Evolutionary conservation across 2,113 vertebrate species (phyloP), one percentile per base, ranked within the genome.

Genomic region (Brachionichthys hirsutus): DNA sequence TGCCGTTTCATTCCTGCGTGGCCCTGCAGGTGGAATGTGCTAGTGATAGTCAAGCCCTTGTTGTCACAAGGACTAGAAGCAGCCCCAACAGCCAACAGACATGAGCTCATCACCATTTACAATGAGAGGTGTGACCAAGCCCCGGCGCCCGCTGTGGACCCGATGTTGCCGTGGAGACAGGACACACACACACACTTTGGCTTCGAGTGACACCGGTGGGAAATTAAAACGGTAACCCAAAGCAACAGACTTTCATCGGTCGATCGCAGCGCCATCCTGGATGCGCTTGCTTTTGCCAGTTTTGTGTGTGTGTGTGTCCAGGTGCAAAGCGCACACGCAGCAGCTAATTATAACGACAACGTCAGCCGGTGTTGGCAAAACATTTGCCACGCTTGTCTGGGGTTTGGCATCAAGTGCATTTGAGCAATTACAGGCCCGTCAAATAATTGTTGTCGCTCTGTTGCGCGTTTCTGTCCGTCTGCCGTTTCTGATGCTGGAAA

Each of bases 111-210:
- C 66, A 84, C 74, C 66, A 12, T 73, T 79, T 61, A 75, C 73
- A 87, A 83, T 80, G 70, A 75, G 64, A 64, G 86, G 89, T 41
- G 83, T 83, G 84, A 80, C 75, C 69, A 59, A 30, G 58, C 54
- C 67, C 9, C 9, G 50, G 50, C 55, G 52, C 56, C 59, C 48
- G 47, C 75, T 43, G 46, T 30, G 69, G 80, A 70, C 74, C 62
- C 61, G 69, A 57, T 35, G 86, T 91, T 83, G 70, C 85, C 54
- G 69, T 88, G 88, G 89, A 78, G 75, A 90, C 85, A 35, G 62
- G 63, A 78, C 72, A 81, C 67, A 77, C 69, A 54, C 40, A 17
- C 24, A 64, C 58, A 48, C 53, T 62, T 18, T 8, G 50, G 52
- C 56, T 70, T 44, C 48, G 62, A 78, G 69, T 73, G 80, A 83